These are phyloP conservation scores for Phoronis australis DNA, from an alignment of 2,888 invertebrate genomes.

Conservation along the genomic window DNA sequence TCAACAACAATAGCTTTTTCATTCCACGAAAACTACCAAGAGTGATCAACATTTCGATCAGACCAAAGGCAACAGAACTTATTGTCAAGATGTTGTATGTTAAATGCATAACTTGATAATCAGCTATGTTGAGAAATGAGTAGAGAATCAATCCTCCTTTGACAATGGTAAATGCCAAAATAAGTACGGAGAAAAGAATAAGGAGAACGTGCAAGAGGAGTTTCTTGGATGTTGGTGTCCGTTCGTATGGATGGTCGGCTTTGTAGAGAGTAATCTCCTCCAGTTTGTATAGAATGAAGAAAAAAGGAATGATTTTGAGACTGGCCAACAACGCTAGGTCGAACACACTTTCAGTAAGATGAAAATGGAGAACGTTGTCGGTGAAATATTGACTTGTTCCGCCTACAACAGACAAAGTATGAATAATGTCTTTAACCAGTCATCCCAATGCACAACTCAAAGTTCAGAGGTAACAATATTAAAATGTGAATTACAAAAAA, in stretches of 20 bases:
- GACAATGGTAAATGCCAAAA: slow-evolving; percentile 20
- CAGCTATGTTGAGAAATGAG: slow-evolving; percentile 19
- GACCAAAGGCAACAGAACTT: slow-evolving; percentile 24
- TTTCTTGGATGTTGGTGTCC: slow-evolving; percentile 9
- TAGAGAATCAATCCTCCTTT: slow-evolving; percentile 37
- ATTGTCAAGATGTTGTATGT: slow-evolving; percentile 38
- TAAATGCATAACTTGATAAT: slow-evolving; percentile 30
- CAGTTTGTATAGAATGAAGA: slow-evolving; percentile 23
- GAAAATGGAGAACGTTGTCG: slow-evolving; percentile 38
- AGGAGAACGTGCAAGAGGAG: slow-evolving; percentile 15
- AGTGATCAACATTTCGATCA: slow-evolving; percentile 29
- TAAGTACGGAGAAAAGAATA: slow-evolving; percentile 16
- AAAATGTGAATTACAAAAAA: too few relatives aligned
- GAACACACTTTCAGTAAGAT: slow-evolving; percentile 37
- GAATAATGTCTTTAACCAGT: too few relatives aligned
- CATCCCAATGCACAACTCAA: too few relatives aligned
- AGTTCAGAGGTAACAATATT: too few relatives aligned
- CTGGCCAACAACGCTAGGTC: slow-evolving; percentile 38
- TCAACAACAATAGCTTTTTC: slow-evolving; percentile 23
- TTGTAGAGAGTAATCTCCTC: slow-evolving; percentile 24
- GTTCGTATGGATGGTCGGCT: slow-evolving; percentile 24
- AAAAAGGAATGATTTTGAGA: slow-evolving; percentile 28
- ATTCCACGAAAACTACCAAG: slow-evolving; percentile 25
- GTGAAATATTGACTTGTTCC: slow-evolving; percentile 40
- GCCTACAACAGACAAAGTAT: too few relatives aligned